A percentile compares a stretch with the other conserved stretches of the same genome.
These are phyloP conservation scores for Grallaria varia DNA, from an alignment of 2,113 vertebrate species.

Conservation along the genomic window DNA sequence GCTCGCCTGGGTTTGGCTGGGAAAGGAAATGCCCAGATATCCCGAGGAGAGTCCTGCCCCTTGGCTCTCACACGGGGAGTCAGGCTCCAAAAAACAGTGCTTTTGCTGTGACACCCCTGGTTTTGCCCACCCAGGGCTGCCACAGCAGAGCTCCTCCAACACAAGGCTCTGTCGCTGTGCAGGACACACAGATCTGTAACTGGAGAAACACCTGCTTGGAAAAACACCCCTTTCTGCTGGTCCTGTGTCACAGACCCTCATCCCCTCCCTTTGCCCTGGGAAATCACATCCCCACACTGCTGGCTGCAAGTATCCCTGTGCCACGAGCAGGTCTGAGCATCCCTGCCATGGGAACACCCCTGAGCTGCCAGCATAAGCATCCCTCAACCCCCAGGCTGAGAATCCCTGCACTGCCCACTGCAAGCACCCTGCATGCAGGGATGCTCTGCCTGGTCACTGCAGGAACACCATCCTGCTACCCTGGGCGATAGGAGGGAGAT, in stretches of 20 bases:
- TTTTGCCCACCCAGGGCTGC: not conserved
- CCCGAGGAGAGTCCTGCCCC: not conserved
- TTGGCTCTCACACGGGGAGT: not conserved
- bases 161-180: not conserved
- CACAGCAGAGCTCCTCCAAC: not conserved
- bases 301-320: not conserved
- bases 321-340: not conserved
- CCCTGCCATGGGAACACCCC: not conserved
- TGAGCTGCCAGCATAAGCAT: not conserved
- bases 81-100: not conserved
- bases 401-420: not conserved
- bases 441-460: not conserved
- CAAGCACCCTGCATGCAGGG: rapidly evolving
- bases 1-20: not conserved
- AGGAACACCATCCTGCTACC: not conserved
- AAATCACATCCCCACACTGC: not conserved
- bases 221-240: not conserved
- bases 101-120: not conserved
- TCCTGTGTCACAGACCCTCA: not conserved
- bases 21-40: not conserved
- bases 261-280: not conserved
- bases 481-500: rapidly evolving
- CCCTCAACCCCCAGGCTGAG: not conserved
- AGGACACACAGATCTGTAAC: not conserved
- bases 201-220: not conserved